Base-by-base conservation (phyloP, 2,888 invertebrate genomes). In the Nomada fabriciana region DNA sequence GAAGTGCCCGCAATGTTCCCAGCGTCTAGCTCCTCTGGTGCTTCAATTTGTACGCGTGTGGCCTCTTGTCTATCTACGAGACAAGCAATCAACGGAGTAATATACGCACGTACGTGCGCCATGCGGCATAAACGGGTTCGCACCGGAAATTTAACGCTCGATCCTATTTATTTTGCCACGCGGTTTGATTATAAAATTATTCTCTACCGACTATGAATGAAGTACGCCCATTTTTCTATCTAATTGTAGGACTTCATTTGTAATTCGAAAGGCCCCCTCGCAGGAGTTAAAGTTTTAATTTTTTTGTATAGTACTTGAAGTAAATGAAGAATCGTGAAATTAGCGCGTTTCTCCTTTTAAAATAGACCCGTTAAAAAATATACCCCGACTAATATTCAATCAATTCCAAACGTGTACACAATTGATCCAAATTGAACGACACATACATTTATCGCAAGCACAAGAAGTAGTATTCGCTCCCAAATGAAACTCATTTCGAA, bases 1-100 rank as follows among this genome's bases (percentile, higher is more conserved):
- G 81, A 71, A 77, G 71, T 42, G 77, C 68, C 47, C 57, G 60
- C 53, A 25, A 69, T 77, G 74, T 77, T 74, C 68, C 57, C 73
- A 76, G 57, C 76, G 63, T 11, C 50, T 57, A 63, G 57, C 67
- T 74, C 65, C 63, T 82, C 57, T 52, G 63, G 20, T 43, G 80
- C 43, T 70, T 77, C 74, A 77, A 83, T 77, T 74, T 67, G 70
- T 52, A 23, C 81, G 69, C 73, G 80, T 73, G 81, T 73, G 76
- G 71, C 67, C 75, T 68, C 75, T 82, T 76, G 80, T 76, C 64
- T 64, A 55, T 73, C 61, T 50, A 50, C 52, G 72, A 73, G 64
- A 69, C 72, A 73, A 81, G 75, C 80, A 76, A 76, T 80, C 80
- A 82, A 60, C 82, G 47, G 70, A 76, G 64, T 80, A 73, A 76